phyloP scores from a whole-genome alignment of 2,888 invertebrate species.

The Folsomia manolachei region DNA sequence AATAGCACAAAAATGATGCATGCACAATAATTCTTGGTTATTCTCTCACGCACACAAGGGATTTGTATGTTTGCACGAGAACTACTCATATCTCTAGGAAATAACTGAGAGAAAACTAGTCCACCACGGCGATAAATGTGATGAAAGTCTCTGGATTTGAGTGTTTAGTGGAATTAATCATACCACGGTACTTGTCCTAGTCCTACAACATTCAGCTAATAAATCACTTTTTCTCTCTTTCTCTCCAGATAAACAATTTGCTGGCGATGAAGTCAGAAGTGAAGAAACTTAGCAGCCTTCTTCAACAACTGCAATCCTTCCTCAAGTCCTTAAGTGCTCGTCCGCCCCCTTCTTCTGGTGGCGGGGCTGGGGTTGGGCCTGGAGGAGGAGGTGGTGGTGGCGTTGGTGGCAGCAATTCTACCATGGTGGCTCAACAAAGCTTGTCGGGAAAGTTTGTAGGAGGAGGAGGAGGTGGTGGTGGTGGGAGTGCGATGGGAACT shows the following conservation, averaged over 20 bases:
- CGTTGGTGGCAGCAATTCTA: slow-evolving; percentile 13
- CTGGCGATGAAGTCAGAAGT: slow-evolving; percentile 65
- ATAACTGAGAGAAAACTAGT: too few relatives aligned
- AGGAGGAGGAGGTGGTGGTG: slow-evolving; percentile 25
- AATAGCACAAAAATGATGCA: too few relatives aligned
- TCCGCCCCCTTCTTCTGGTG: slow-evolving; percentile 21
- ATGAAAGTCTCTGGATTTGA: background rate
- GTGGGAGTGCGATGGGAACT: slow-evolving; percentile 12
- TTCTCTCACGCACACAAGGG: too few relatives aligned
- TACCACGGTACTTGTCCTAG: background rate
- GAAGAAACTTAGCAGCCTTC: slow-evolving; percentile 63
- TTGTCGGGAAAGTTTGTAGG: too few relatives aligned
- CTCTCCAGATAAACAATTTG: slow-evolving; percentile 64
- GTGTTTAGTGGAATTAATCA: background rate
- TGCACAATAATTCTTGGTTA: too few relatives aligned
- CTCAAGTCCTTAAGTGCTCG: slow-evolving; percentile 57
- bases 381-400: slow-evolving; percentile 22
- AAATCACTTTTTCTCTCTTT: slow-evolving; percentile 3
- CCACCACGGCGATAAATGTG: too few relatives aligned
- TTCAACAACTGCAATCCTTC: slow-evolving; percentile 66
- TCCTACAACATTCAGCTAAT: background rate
- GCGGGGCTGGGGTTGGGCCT: slow-evolving; percentile 28
- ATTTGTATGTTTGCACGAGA: too few relatives aligned
- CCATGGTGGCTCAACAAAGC: slow-evolving; percentile 12
- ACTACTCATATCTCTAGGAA: too few relatives aligned